These are phyloP conservation scores for Eupsilia transversa DNA, from an alignment of 2,888 invertebrate genomes.

Conservation along the genomic window DNA sequence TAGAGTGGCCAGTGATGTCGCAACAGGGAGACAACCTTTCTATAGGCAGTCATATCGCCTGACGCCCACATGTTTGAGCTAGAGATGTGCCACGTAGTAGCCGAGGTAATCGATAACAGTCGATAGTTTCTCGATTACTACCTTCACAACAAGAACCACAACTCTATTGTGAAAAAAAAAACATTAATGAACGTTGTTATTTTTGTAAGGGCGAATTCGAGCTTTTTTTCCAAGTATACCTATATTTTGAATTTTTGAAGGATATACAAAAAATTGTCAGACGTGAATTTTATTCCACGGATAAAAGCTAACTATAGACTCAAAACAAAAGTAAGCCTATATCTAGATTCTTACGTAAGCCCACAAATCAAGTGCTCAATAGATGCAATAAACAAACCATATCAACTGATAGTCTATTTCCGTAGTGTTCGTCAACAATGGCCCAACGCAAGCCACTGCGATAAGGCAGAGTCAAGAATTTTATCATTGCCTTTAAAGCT, in stretches of 20 bases:
- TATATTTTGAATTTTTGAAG: too few species aligned
- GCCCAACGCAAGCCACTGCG: constrained; percentile 48
- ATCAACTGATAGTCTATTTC: constrained; percentile 57
- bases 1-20: constrained; percentile 73
- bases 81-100: constrained; percentile 64
- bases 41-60: constrained; percentile 76
- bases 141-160: too few species aligned
- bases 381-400: constrained; percentile 54
- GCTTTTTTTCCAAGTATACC: too few species aligned
- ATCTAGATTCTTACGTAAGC: constrained; percentile 27
- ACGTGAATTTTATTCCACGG: too few species aligned
- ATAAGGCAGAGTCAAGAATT: constrained; percentile 62
- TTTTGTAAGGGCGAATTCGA: too few species aligned
- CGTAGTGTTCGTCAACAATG: constrained; percentile 57
- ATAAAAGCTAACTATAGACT: too few species aligned
- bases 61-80: constrained; percentile 80
- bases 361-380: constrained; percentile 56
- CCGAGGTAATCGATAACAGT: constrained; percentile 7
- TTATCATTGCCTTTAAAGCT: constrained; percentile 55
- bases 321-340: too few species aligned
- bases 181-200: too few species aligned
- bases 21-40: constrained; percentile 81
- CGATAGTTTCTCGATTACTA: constrained; percentile 6
- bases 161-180: too few species aligned
- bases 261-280: too few species aligned